A percentile compares a stretch with the other conserved stretches of the same genome.
These are phyloP conservation scores for Pheosia tremula DNA, from an alignment of 2,888 invertebrate species.

Conservation along the genomic window DNA sequence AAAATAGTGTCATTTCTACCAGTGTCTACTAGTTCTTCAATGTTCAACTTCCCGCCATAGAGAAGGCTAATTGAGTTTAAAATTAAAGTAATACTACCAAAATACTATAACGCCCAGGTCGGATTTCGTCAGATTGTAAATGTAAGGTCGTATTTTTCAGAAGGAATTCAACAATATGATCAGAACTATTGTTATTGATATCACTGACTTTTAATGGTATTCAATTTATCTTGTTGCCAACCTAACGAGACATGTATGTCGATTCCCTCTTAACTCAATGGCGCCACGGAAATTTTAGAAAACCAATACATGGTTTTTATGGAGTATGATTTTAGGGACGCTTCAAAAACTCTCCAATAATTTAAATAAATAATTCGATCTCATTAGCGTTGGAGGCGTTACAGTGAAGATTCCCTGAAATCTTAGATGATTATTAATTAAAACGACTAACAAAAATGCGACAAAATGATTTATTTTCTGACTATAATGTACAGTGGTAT, in stretches of 20 bases:
- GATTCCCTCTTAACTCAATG: no score
- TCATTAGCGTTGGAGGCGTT: slow-evolving; percentile 49
- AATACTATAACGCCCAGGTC: no score
- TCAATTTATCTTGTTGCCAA: background rate
- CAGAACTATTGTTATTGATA: no score
- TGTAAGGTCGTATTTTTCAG: no score
- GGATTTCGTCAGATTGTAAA: no score
- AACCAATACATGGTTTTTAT: background rate
- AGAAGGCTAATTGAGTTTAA: no score
- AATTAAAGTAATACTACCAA: no score
- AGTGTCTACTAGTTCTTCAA: no score
- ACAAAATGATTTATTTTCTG: slow-evolving; percentile 41
- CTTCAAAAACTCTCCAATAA: slow-evolving; percentile 39
- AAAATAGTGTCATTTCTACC: no score
- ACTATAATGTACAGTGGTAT: slow-evolving; percentile 41
- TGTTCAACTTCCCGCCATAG: no score
- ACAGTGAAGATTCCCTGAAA: slow-evolving; percentile 47
- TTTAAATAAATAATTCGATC: slow-evolving; percentile 56
- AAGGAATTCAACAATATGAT: no score
- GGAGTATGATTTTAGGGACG: slow-evolving; percentile 35
- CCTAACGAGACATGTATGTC: background rate
- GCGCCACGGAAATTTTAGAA: background rate
- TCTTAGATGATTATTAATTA: slow-evolving; percentile 40
- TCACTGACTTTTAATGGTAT: no score
- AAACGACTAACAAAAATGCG: slow-evolving; percentile 15